Percentiles rank a stretch among this genome's conserved stretches.
phyloP scores from a whole-genome alignment of 2,888 invertebrate species.

The Aporophyla nigra region DNA sequence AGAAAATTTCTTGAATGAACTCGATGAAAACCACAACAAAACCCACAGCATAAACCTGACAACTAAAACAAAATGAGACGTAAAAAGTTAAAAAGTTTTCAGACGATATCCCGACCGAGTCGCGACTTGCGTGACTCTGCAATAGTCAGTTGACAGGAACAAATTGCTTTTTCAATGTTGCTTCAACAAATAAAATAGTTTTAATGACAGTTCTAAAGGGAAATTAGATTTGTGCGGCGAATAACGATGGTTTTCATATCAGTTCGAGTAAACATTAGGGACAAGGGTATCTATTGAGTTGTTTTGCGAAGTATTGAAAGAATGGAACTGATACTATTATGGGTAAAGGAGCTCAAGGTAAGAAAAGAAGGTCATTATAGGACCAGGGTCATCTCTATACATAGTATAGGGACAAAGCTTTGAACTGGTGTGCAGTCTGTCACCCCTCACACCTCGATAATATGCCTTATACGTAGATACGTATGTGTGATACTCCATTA shows the following conservation, averaged over 20 bases:
- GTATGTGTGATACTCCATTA: not conserved
- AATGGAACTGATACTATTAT: not conserved
- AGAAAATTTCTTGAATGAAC: not conserved
- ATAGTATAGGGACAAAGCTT: not conserved
- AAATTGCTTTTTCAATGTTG: slow-evolving; percentile 74
- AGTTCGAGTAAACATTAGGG: slow-evolving; percentile 12
- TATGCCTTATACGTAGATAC: not conserved
- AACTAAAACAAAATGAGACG: slow-evolving; percentile 37
- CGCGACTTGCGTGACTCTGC: slow-evolving; percentile 71
- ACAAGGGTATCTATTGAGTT: slow-evolving; percentile 14
- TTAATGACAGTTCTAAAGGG: slow-evolving; percentile 60
- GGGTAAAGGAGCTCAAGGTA: not conserved
- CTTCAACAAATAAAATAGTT: slow-evolving; percentile 57
- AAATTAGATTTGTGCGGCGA: slow-evolving; percentile 57
- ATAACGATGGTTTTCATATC: slow-evolving; percentile 52
- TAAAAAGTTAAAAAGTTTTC: slow-evolving; percentile 64
- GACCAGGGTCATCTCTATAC: not conserved
- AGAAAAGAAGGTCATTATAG: not conserved
- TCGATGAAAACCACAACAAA: not conserved
- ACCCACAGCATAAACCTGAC: not conserved
- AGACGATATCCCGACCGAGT: slow-evolving; percentile 68
- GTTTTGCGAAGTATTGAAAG: not conserved
- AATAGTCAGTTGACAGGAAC: slow-evolving; percentile 72
- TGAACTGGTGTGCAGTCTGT: not conserved
- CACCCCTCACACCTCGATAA: not conserved